These are phyloP conservation scores for Sarcophilus harrisii DNA, from an alignment of 2,797 vertebrate species.

Conservation along the genomic window DNA sequence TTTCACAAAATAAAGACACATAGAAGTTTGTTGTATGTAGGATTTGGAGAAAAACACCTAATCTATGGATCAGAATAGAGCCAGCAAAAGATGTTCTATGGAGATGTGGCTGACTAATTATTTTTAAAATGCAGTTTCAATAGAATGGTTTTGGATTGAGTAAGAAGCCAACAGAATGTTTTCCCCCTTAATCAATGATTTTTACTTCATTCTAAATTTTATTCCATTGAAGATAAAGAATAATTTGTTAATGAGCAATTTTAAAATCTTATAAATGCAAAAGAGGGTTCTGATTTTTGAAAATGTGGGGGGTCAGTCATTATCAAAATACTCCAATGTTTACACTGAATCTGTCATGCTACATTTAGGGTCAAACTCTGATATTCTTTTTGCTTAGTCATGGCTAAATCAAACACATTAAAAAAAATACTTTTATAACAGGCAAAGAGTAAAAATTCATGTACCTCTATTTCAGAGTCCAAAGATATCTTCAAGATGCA, in stretches of 20 bases:
- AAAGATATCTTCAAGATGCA: constrained; percentile 53
- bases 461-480: not conserved
- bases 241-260: not conserved
- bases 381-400: not conserved
- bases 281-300: not conserved
- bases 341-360: not conserved
- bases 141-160: not conserved
- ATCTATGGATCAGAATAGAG: not conserved
- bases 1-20: not conserved
- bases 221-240: not conserved
- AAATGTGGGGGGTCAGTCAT: not conserved
- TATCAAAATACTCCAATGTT: not conserved
- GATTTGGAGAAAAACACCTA: not conserved
- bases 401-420: constrained; percentile 1
- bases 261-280: not conserved
- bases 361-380: constrained; percentile 33
- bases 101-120: not conserved
- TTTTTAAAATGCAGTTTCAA: not conserved
- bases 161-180: not conserved
- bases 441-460: not conserved
- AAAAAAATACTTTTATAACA: constrained; percentile 62
- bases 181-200: not conserved
- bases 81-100: not conserved
- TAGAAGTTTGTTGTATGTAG: not conserved
- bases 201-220: not conserved